Evolutionary conservation across 2,113 vertebrate species (phyloP).

Genomic region (Thinocorus orbignyianus): DNA sequence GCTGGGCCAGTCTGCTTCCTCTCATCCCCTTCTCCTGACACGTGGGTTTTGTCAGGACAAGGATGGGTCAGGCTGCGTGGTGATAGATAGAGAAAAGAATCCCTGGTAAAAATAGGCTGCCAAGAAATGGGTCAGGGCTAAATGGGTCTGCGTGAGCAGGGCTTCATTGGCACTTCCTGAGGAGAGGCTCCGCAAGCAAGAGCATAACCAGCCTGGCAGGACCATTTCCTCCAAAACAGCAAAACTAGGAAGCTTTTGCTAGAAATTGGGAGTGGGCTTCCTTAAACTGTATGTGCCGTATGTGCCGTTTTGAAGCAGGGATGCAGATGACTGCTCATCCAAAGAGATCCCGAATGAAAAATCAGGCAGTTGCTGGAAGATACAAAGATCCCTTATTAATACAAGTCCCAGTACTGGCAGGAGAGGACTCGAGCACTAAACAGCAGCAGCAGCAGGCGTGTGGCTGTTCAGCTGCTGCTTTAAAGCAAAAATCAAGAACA

Average conservation of each 20-base stretch:
- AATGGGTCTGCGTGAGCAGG: too few relatives aligned
- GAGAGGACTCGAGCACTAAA: neutral
- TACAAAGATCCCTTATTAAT: rapidly evolving
- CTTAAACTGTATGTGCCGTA: neutral
- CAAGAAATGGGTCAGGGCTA: neutral
- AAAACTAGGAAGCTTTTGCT: neutral
- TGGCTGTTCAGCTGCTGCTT: neutral
- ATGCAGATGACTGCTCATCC: neutral
- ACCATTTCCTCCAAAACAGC: neutral
- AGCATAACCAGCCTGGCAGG: neutral
- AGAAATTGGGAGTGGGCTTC: neutral
- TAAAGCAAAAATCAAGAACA: neutral
- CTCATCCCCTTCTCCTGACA: neutral
- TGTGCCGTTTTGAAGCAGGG: neutral
- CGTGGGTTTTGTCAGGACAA: rapidly evolving
- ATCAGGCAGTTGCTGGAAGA: rapidly evolving
- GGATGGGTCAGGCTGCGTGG: rapidly evolving
- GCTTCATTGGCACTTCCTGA: neutral
- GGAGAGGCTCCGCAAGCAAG: neutral
- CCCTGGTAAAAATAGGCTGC: neutral
- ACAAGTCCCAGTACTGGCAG: neutral
- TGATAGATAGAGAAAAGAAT: neutral
- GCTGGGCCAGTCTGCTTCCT: neutral
- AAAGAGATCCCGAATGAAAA: neutral
- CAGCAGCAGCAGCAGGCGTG: neutral